Conservation (phyloP, 1,140 invertebrate genomes). For the Antheraea mylitta region DNA sequence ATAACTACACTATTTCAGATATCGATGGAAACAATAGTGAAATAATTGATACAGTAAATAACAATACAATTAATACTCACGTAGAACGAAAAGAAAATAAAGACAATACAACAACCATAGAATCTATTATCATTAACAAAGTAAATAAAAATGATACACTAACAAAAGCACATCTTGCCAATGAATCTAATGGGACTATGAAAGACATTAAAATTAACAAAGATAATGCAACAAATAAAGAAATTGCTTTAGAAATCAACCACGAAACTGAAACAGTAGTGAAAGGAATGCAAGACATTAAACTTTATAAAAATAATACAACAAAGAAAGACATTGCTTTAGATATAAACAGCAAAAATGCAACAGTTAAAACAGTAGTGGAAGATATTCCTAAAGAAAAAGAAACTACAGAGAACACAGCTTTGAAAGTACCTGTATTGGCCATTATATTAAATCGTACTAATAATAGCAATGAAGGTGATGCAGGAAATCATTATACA, state of each 20-base stretch:
- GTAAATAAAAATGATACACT: not conserved
- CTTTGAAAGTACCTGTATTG: no score
- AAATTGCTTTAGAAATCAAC: not conserved
- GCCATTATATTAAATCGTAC: no score
- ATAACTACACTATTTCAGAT: slow-evolving; percentile 33
- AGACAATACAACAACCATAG: slow-evolving; percentile 1
- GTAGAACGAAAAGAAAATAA: not conserved
- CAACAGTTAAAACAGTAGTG: no score
- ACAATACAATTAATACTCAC: not conserved
- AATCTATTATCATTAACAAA: not conserved
- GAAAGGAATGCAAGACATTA: no score
- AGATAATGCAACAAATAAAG: not conserved
- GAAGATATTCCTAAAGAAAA: no score
- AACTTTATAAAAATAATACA: no score
- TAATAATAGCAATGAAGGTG: no score
- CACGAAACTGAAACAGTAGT: no score
- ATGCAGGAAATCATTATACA: no score
- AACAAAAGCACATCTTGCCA: not conserved
- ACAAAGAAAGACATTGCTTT: not conserved
- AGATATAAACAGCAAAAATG: no score
- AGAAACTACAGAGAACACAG: no score
- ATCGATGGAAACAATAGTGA: slow-evolving; percentile 42
- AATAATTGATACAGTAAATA: not conserved
- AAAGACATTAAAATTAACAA: not conserved
- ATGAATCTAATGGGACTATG: not conserved